Percentiles rank a stretch among this genome's conserved stretches.
These are phyloP conservation scores for Baryphthengus martii DNA, from an alignment of 2,113 vertebrate species.

Conservation along the genomic window DNA sequence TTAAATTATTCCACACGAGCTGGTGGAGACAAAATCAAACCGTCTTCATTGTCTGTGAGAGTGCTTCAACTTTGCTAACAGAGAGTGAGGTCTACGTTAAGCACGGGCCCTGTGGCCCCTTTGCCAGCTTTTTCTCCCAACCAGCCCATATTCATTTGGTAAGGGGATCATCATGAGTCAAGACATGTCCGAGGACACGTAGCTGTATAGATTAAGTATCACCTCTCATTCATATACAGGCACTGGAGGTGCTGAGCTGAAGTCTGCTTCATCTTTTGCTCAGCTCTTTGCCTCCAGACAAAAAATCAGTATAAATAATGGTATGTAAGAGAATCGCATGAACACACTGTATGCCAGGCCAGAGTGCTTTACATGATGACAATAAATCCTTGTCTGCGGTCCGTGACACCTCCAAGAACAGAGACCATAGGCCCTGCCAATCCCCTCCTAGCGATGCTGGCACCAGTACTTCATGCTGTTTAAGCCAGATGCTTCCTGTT, in stretches of 20 bases:
- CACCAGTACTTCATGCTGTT: not conserved
- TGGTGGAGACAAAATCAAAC: not conserved
- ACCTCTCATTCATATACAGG: not conserved
- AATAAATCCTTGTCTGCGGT: not conserved
- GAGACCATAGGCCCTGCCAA: not conserved
- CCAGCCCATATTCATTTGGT: not conserved
- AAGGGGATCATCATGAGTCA: not conserved
- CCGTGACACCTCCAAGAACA: not conserved
- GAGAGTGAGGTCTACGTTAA: not conserved
- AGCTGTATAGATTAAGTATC: not conserved
- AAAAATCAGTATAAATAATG: not conserved
- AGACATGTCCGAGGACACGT: accelerated
- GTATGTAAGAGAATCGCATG: not conserved
- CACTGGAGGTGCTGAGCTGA: not conserved
- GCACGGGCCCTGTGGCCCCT: not conserved
- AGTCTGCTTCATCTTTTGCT: not conserved
- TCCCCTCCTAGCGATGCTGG: not conserved
- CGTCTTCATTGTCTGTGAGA: not conserved
- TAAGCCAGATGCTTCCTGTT: constrained; percentile 32
- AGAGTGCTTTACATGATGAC: not conserved
- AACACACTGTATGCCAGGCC: not conserved
- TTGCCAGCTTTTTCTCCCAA: not conserved
- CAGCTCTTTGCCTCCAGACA: not conserved
- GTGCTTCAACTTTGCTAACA: not conserved
- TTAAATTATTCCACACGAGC: not conserved